These are phyloP conservation scores for Leptopterna dolabrata DNA, from an alignment of 2,888 invertebrate genomes.

Conservation along the genomic window DNA sequence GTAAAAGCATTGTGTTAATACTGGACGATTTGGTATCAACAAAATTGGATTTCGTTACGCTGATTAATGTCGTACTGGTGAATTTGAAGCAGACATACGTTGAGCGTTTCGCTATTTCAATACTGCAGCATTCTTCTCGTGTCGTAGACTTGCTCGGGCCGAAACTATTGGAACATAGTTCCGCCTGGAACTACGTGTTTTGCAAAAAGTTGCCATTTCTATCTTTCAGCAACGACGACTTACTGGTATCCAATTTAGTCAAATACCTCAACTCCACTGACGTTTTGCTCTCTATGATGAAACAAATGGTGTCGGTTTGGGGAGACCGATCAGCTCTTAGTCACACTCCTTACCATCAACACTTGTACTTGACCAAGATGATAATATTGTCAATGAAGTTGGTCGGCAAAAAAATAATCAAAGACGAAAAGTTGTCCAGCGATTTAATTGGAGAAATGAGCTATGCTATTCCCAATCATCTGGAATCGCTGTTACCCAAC, in stretches of 20 bases:
- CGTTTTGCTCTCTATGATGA: slow-evolving; percentile 65
- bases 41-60: slow-evolving; percentile 61
- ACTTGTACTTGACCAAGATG: slow-evolving; percentile 77
- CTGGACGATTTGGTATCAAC: slow-evolving; percentile 70
- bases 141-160: slow-evolving; percentile 9
- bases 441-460: slow-evolving; percentile 68
- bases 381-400: slow-evolving; percentile 70
- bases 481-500: slow-evolving; percentile 74
- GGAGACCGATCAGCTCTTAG: slow-evolving; percentile 74
- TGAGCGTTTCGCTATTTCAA: slow-evolving; percentile 66
- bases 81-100: slow-evolving; percentile 71
- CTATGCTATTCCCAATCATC: slow-evolving; percentile 76
- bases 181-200: slow-evolving; percentile 76
- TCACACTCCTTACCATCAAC: slow-evolving; percentile 76
- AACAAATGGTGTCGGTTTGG: slow-evolving; percentile 75
- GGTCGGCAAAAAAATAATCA: slow-evolving; percentile 65
- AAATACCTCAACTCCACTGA: slow-evolving; percentile 61
- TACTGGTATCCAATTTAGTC: slow-evolving; percentile 73
- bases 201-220: slow-evolving; percentile 74
- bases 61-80: slow-evolving; percentile 69
- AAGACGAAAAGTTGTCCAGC: slow-evolving; percentile 27
- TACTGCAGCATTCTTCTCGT: slow-evolving; percentile 68
- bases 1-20: slow-evolving; percentile 71
- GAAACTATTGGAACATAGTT: neutral
- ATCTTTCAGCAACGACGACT: slow-evolving; percentile 69